Percentiles rank a stretch among this genome's conserved stretches.
Conservation (phyloP, 2,113 vertebrate species). For the human (Homo sapiens) region GRCh38 chr11:125004501-125005000, state of each 20-base stretch:
- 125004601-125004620: neutral
- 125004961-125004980: constrained; percentile 18
- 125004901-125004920: neutral
- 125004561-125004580: constrained; percentile 14
- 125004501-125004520: neutral
- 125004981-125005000: neutral
- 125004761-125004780: neutral
- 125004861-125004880: neutral
- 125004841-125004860: neutral
- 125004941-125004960: neutral
- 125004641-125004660: neutral
- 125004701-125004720: neutral
- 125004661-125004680: neutral
- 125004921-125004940: neutral
- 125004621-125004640: constrained; percentile 21
- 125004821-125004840: neutral
- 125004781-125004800: neutral
- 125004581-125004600: neutral
- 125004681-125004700: neutral
- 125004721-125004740: constrained; percentile 14
- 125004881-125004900: constrained; percentile 29
- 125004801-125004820: constrained; percentile 23
- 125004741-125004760: constrained; percentile 33
- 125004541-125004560: neutral
- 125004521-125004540: neutral